Base-by-base conservation (phyloP, 2,888 invertebrate genomes). In the Cyclophora punctaria region DNA sequence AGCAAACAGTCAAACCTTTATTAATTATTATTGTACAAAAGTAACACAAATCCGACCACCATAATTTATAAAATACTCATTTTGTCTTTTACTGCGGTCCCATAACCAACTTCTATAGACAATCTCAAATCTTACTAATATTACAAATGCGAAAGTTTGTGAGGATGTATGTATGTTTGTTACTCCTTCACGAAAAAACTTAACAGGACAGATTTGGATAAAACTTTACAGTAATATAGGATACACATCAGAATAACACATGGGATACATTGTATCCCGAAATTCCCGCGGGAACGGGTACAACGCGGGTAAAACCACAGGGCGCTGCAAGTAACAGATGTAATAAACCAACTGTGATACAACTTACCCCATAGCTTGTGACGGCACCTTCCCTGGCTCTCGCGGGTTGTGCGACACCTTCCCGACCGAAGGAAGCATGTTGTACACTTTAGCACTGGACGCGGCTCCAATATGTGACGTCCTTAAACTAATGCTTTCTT, bases 371-470 rank as follows among this genome's bases (percentile, higher is more conserved):
- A 76, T 56, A 53, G 73, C 75, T 50, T 71, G 75, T 52, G 77
- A 77, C 78, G 80, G 80, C 79, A 83, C 78, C 79, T 83, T 83
- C 50, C 72, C 58, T 51, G 71, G 63, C 56, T 85, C 83, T 53
- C 84, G 70, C 3, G 80, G 75, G 44, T 73, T 77, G 47, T 84
- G 80, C 34, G 78, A 75, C 55, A 85, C 83, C 60, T 84, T 86
- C n/a, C 84, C 86, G 0, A 85, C 65, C 6, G 83, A 82, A 1
- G 87, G 84, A 63, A 86, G 67, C 77, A 84, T 80, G 59, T 82
- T 82, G 58, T 64, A 83, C 64, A 80, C 78, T 66, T 81, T 84
- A 2, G 62, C 53, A 35, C 74, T 69, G 1, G 69, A 66, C 55
- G 63, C 64, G 7, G 64, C 71, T 3, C 87, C 85, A 46, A 87